Base-by-base conservation (phyloP, 1,140 invertebrate genomes). In the Scaptomyza hsui region DNA sequence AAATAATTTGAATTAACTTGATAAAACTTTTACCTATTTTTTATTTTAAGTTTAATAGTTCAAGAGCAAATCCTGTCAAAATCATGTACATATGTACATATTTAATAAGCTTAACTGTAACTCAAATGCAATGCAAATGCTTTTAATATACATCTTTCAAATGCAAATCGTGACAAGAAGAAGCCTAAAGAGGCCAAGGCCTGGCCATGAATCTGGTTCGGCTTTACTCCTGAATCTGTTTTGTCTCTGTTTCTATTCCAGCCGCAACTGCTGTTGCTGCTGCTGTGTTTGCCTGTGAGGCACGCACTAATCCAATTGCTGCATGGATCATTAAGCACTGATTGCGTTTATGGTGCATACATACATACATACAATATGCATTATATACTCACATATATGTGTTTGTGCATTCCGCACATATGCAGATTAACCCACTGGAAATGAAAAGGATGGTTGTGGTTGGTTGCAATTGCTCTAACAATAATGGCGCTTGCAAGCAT, bases 321-420 rank as follows among this genome's bases (percentile, higher is more conserved):
- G 49, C 72, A 70, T 48, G 81, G 81, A 88, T 86, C 82, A 88
- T 86, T 86, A 88, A 82, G 67, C 82, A 88, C 78, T 75, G 82
- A 86, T 86, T 86, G 78, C 82, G 77, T 75, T 81, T 81, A 81
- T 70, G 82, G 49, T 48, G 47, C 74, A 85, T 55, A 63, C 63
- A 61, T 24, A 53, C 52, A 42, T 35, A 47, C 26, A 59, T 12
- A 45, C 21, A 24, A 24, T 24, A 24, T 24, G 6, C 4, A 1
- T 5, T 51, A 49, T 26, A 10, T 42, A 44, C 13, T 4, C 16
- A 4, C 21, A 56, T 10, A 56, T 15, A 64, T 29, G 10, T 52
- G 37, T 29, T 37, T 42, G 49, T 41, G 45, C 42, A 68, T 51
- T 12, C 18, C 32, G 37, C 53, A 62, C 80, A 79, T 63, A 69